Evolutionary conservation across 2,888 invertebrate species (phyloP).

Genomic region (Agrochola lychnidis): DNA sequence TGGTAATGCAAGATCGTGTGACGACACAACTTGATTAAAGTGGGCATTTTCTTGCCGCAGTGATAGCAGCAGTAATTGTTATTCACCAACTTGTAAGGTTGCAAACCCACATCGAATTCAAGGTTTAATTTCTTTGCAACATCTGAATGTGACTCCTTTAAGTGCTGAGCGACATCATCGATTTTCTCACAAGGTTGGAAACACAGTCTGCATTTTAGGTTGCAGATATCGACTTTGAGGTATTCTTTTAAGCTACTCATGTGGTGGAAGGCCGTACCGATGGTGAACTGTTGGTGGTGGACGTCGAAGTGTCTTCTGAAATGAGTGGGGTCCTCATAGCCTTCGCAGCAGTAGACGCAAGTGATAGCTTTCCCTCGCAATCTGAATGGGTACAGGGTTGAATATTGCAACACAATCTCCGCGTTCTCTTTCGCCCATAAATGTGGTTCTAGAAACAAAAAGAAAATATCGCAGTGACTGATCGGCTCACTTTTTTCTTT

Average conservation of each 20-base stretch:
- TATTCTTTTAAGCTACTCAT: conserved; percentile 76
- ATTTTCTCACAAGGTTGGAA: conserved; percentile 71
- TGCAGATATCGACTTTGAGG: conserved; percentile 83
- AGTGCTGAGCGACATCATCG: conserved; percentile 77
- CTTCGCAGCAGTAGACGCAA: conserved; percentile 86
- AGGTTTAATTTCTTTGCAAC: conserved; percentile 71
- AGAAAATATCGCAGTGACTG: conserved; percentile 77
- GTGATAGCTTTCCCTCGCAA: conserved; percentile 78
- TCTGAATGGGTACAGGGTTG: conserved; percentile 86
- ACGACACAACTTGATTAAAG: conserved; percentile 78
- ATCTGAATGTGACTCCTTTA: conserved; percentile 74
- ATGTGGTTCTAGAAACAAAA: conserved; percentile 85
- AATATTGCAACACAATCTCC: conserved; percentile 82
- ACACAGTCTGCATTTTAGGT: conserved; percentile 81
- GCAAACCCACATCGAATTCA: conserved; percentile 78
- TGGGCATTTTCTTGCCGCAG: conserved; percentile 79
- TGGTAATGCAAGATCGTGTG: conserved; percentile 84
- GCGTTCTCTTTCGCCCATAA: conserved; percentile 84
- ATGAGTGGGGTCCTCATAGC: conserved; percentile 76
- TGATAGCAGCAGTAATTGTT: conserved; percentile 80
- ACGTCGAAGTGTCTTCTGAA: conserved; percentile 80
- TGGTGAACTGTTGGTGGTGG: conserved; percentile 75
- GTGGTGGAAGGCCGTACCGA: conserved; percentile 83
- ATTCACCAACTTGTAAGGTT: conserved; percentile 80
- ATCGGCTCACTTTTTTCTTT: conserved; percentile 49